phyloP scores from a whole-genome alignment of 2,797 vertebrate genomes.

The Micromesistius poutassou region DNA sequence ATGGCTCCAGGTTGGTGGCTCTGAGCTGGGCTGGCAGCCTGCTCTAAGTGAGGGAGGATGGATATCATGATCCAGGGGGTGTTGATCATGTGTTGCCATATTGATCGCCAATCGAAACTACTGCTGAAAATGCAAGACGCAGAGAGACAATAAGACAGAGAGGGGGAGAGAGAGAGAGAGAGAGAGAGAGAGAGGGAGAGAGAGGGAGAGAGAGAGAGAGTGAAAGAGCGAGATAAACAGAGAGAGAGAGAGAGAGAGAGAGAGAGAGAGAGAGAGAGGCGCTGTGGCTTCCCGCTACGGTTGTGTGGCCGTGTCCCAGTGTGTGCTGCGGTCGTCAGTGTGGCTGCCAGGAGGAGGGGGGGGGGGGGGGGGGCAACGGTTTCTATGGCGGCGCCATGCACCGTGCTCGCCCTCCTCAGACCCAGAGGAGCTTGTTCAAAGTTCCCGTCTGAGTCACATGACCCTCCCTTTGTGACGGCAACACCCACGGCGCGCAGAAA shows the following conservation, averaged over 20 bases:
- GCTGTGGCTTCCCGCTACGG: conserved; percentile 45
- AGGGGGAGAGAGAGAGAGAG: conserved; percentile 16
- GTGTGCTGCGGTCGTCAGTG: conserved; percentile 32
- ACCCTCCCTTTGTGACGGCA: background rate
- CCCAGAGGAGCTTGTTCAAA: background rate
- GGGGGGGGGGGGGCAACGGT: conserved; percentile 42
- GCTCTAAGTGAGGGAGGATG: conserved; percentile 53
- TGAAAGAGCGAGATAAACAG: conserved; percentile 32
- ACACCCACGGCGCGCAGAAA: background rate
- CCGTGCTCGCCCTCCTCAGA: background rate
- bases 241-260: conserved; percentile 16
- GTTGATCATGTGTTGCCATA: conserved; percentile 61
- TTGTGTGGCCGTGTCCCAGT: conserved; percentile 35
- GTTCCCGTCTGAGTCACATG: background rate
- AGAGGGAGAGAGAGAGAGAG: conserved; percentile 28
- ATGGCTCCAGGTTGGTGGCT: conserved; percentile 39
- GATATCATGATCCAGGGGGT: conserved; percentile 56
- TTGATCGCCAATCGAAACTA: conserved; percentile 62
- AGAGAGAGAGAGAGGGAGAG: conserved; percentile 24
- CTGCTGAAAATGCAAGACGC: conserved; percentile 59
- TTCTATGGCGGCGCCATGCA: conserved; percentile 9
- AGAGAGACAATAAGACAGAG: conserved; percentile 22
- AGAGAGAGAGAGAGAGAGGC: too few species aligned
- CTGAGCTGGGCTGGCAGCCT: conserved; percentile 29
- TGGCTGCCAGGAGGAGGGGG: conserved; percentile 32